These are phyloP conservation scores for Ceyx margarethae DNA, from an alignment of 2,113 vertebrate genomes.

Conservation along the genomic window DNA sequence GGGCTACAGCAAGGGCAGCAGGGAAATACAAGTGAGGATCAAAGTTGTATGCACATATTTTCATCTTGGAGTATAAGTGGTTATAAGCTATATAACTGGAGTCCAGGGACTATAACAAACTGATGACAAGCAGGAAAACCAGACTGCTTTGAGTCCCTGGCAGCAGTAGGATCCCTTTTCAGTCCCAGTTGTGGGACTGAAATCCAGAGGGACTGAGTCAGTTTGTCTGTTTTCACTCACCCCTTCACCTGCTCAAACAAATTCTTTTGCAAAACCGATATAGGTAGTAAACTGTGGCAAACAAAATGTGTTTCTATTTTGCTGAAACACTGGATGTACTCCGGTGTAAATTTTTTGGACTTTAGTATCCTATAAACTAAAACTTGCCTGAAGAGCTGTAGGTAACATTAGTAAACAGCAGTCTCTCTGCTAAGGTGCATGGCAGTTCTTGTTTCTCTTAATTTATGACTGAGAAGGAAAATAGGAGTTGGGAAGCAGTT, in stretches of 20 bases:
- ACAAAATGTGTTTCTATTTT: background rate
- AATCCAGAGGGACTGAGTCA: background rate
- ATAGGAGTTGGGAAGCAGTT: background rate
- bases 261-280: background rate
- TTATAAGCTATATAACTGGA: background rate
- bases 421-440: background rate
- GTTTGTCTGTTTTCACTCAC: background rate
- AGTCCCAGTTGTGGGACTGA: background rate
- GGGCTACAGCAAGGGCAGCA: background rate
- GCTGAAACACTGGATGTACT: background rate
- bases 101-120: background rate
- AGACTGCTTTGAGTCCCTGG: background rate
- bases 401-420: background rate
- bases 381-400: background rate
- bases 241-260: background rate
- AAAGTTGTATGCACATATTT: background rate
- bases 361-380: background rate
- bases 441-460: background rate
- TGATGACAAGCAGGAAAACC: background rate
- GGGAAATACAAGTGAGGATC: background rate
- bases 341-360: background rate
- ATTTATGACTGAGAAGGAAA: background rate
- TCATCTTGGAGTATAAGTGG: background rate
- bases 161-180: background rate
- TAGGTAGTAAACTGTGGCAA: background rate